Base-by-base conservation (phyloP, 2,797 vertebrate genomes). In the Danio tinwini region DNA sequence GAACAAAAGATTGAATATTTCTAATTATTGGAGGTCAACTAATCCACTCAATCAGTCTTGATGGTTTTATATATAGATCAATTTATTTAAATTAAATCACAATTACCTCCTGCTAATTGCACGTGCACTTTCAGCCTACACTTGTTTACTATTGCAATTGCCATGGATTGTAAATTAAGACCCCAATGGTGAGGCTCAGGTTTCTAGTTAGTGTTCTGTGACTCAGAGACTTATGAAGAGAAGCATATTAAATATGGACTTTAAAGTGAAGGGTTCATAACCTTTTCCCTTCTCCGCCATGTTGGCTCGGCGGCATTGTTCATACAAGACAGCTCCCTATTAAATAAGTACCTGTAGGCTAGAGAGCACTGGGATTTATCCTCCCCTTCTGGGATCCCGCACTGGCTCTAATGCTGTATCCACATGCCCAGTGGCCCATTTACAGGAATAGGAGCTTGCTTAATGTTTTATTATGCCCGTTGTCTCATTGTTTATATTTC, bases 271-370 rank as follows among this genome's bases (percentile, higher is more conserved):
- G 72, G 74, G 79, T 75, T 81, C 73, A 53, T 61, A 82, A 86
- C 85, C 85, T 83, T 76, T 62, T 82, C 68, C 80, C 74, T 71
- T 55, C 81, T 56, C 64, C 3, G 76, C 76, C 47, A 40, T 62
- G 74, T 72, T 72, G 73, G 63, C 83, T 70, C 55, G 16, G 64
- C 50, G 16, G 72, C 84, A 85, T 86, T 86, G 86, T 85, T 88
- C 88, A 85, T 80, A 84, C 72, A 84, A 82, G 86, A 86, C 76
- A 67, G 83, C 83, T 84, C 71, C 74, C 82, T 86, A 87, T 88
- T 90, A 88, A 85, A 83, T 83, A 85, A 82, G 83, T 88, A 87
- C 83, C 84, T 87, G 82, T 81, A 87, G 83, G 88, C 81, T 80
- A 72, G 61, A 64, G 82, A 85, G 73, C 78, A 78, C 44, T 70